Percentiles rank a stretch among this genome's conserved stretches.
phyloP scores from a whole-genome alignment of 1,140 invertebrate genomes.

The Brachystomella parvula region DNA sequence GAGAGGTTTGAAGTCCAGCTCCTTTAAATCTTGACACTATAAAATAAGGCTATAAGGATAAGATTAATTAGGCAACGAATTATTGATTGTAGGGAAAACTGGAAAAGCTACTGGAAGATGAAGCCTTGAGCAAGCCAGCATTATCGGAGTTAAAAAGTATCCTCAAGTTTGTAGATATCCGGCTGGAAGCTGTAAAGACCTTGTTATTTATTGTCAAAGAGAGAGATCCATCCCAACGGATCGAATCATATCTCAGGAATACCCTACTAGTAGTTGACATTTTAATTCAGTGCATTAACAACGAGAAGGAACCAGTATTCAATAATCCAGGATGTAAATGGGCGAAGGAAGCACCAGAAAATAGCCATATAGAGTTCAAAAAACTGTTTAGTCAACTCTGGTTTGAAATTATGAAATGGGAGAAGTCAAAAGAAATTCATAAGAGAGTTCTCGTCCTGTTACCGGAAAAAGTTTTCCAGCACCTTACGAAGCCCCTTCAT shows the following conservation, averaged over 20 bases:
- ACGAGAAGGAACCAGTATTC: neutral
- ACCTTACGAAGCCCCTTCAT: constrained; percentile 70
- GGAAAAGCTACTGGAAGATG: too few relatives aligned
- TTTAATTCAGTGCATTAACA: constrained; percentile 6
- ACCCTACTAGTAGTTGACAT: neutral
- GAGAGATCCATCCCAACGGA: too few relatives aligned
- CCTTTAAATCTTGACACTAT: too few relatives aligned
- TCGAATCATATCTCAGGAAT: constrained; percentile 15
- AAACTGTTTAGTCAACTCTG: constrained; percentile 27
- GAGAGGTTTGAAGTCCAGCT: too few relatives aligned
- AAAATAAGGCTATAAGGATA: too few relatives aligned
- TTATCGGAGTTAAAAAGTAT: too few relatives aligned
- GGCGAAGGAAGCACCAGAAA: neutral
- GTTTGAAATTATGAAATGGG: constrained; percentile 54
- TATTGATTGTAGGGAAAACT: too few relatives aligned
- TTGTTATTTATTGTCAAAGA: too few relatives aligned
- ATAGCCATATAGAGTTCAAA: constrained; percentile 25
- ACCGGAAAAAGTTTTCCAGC: constrained; percentile 69
- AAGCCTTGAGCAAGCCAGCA: too few relatives aligned
- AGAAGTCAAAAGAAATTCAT: constrained; percentile 56
- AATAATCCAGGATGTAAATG: neutral
- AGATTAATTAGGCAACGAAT: too few relatives aligned
- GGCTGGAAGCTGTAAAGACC: too few relatives aligned
- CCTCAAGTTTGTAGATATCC: too few relatives aligned
- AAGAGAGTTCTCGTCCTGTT: constrained; percentile 70